These are phyloP conservation scores for Megaceryle alcyon DNA, from an alignment of 2,797 vertebrate species.

Conservation along the genomic window DNA sequence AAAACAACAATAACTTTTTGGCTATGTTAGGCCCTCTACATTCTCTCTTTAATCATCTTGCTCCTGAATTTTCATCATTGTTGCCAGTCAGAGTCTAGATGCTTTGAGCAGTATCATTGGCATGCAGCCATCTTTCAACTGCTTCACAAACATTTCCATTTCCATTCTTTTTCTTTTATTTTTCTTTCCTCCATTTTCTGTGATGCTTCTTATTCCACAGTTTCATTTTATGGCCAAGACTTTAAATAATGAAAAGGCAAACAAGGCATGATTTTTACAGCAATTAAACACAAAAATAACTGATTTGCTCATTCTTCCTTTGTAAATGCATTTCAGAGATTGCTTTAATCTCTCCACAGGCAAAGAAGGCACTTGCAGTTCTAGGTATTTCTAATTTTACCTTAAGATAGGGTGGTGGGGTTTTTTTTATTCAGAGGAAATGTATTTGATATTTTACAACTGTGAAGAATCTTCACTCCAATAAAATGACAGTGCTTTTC, in stretches of 20 bases:
- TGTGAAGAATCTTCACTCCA: not conserved
- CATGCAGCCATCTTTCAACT: not conserved
- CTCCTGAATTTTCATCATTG: not conserved
- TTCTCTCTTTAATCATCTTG: not conserved
- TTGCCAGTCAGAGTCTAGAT: not conserved
- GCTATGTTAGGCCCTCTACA: not conserved
- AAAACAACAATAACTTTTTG: not conserved
- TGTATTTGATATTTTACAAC: not conserved
- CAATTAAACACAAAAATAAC: not conserved
- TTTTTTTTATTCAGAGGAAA: not conserved
- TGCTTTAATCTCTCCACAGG: not conserved
- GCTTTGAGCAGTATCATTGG: not conserved
- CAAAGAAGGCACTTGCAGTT: not conserved
- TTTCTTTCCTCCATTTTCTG: not conserved
- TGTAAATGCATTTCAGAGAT: not conserved
- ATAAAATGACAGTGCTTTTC: not conserved
- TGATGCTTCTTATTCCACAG: not conserved
- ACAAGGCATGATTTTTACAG: not conserved
- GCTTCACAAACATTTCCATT: conserved; percentile 17
- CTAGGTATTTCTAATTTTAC: not conserved
- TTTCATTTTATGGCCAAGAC: not conserved
- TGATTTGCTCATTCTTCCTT: not conserved
- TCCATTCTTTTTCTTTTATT: no score
- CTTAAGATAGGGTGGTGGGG: not conserved
- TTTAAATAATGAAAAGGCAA: conserved; percentile 24